Evolutionary conservation across 2,113 vertebrate genomes (phyloP).

Genomic region (Bubalus kerabau): DNA sequence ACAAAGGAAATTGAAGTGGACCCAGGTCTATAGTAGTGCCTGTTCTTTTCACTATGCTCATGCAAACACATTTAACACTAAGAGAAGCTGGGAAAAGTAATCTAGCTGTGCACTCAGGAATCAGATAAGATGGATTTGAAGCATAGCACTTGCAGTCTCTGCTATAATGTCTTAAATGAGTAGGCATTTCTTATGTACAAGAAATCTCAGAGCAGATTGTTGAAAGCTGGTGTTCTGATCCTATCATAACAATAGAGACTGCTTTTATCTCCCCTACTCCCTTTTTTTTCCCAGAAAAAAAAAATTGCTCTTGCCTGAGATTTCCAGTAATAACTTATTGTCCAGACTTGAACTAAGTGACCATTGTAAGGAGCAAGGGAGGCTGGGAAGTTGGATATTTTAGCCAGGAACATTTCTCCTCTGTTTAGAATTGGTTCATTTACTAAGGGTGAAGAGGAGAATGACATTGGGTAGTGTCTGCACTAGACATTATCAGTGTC

Average conservation of each 20-base stretch:
- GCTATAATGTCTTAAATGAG: neutral
- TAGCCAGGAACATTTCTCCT: neutral
- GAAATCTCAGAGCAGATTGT: neutral
- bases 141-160: neutral
- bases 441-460: neutral
- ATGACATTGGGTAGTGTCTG: neutral
- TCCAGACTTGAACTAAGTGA: neutral
- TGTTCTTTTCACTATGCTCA: neutral
- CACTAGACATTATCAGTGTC: neutral
- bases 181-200: neutral
- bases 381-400: neutral
- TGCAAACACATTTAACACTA: neutral
- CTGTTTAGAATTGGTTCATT: neutral
- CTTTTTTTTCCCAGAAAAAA: neutral
- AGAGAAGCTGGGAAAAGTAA: neutral
- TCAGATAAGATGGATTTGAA: neutral
- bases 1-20: neutral
- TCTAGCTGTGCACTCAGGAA: neutral
- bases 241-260: neutral
- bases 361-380: neutral
- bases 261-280: neutral
- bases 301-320: neutral
- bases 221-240: neutral
- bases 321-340: neutral
- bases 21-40: neutral